Conservation (phyloP, 2,113 vertebrate species). For the Scytalopus superciliaris region DNA sequence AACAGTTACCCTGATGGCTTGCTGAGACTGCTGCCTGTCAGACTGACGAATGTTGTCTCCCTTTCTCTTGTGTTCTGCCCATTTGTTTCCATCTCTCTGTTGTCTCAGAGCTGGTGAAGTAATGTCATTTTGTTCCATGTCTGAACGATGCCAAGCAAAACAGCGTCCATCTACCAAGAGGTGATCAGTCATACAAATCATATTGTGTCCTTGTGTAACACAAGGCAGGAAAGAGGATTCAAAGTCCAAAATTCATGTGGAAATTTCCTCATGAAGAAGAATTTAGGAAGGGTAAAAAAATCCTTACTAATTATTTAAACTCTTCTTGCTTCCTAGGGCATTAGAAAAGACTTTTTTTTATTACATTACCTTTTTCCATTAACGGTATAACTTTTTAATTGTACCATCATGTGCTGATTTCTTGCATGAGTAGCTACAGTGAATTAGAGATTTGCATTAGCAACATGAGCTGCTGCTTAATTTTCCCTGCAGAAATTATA, state of each 20-base stretch:
- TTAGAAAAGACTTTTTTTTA: background rate
- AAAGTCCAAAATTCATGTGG: background rate
- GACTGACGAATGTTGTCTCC: background rate
- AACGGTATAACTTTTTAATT: constrained; percentile 3
- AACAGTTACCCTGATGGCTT: background rate
- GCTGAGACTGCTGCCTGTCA: constrained; percentile 27
- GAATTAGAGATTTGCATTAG: constrained; percentile 5
- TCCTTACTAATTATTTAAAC: background rate
- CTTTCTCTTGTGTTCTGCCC: background rate
- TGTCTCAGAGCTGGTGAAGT: background rate
- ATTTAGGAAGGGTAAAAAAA: background rate
- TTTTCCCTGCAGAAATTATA: background rate
- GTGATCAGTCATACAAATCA: background rate
- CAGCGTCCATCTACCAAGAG: background rate
- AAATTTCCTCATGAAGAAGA: background rate
- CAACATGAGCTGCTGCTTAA: background rate
- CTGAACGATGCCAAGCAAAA: background rate
- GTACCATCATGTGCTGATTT: constrained; percentile 7
- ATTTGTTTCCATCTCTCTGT: constrained; percentile 35
- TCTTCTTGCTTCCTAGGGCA: background rate
- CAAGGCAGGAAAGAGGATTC: background rate
- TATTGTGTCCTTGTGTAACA: background rate
- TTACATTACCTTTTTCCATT: background rate
- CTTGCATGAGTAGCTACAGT: background rate
- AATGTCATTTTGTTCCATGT: background rate